These are phyloP conservation scores for Kobus ellipsiprymnus DNA, from an alignment of 2,113 vertebrate genomes.

Conservation along the genomic window DNA sequence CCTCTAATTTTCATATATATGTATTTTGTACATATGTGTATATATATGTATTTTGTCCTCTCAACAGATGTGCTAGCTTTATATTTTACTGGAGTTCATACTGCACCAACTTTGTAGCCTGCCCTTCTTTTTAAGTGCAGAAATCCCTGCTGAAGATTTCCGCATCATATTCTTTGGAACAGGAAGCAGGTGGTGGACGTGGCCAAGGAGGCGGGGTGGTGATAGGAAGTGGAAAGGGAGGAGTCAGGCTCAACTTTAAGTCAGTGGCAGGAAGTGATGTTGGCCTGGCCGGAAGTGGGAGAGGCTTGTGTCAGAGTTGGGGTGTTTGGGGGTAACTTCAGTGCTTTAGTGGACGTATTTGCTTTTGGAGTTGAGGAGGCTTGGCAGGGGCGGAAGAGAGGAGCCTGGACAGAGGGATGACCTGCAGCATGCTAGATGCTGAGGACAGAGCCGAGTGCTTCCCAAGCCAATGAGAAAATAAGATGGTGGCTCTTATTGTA, in stretches of 20 bases:
- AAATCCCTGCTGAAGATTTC: background rate
- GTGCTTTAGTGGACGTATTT: background rate
- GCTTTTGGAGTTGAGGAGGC: background rate
- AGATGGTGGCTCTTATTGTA: accelerated
- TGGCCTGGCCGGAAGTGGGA: accelerated
- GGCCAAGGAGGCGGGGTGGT: background rate
- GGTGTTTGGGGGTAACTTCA: accelerated
- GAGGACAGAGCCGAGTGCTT: background rate
- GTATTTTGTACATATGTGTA: background rate
- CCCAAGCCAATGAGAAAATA: accelerated
- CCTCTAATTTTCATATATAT: background rate
- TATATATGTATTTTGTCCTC: background rate
- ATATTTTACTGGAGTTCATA: background rate
- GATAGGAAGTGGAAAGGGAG: background rate
- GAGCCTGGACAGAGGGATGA: too few species aligned
- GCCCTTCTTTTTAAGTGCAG: background rate
- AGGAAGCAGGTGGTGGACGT: too few species aligned
- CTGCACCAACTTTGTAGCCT: background rate
- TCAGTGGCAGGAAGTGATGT: background rate
- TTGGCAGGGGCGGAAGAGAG: background rate
- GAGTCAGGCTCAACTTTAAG: background rate
- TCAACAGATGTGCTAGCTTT: background rate
- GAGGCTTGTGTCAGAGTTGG: accelerated
- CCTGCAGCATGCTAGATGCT: background rate
- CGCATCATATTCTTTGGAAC: accelerated